A percentile compares a stretch with the other conserved stretches of the same genome.
phyloP scores from a whole-genome alignment of 1,140 invertebrate genomes.

The Trialeurodes vaporariorum region DNA sequence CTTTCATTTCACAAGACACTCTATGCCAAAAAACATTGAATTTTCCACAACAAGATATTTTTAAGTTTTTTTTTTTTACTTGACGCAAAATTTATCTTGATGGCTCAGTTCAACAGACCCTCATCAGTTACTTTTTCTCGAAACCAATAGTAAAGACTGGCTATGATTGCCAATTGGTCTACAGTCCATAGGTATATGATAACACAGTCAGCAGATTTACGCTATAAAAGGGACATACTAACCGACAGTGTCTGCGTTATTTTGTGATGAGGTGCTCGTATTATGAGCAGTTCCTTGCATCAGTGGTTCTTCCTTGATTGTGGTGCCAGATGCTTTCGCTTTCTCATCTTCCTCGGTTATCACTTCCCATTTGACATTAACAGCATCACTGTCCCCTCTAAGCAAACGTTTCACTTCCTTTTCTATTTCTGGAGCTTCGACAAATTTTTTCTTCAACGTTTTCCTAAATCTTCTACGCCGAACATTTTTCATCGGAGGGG shows the following conservation, averaged over 20 bases:
- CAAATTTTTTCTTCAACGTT: conserved; percentile 91
- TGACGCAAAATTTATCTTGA: too few species aligned
- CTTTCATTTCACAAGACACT: too few species aligned
- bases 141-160: too few species aligned
- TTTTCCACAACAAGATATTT: too few species aligned
- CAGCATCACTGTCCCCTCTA: conserved; percentile 49
- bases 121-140: too few species aligned
- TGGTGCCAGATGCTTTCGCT: conserved; percentile 21
- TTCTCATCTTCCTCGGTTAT: conserved; percentile 78
- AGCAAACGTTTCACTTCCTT: conserved; percentile 89
- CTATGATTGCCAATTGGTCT: too few species aligned
- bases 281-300: conserved; percentile 20
- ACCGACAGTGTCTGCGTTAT: conserved; percentile 2
- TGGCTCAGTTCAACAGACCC: too few species aligned
- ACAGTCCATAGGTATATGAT: too few species aligned
- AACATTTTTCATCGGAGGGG: conserved; percentile 90
- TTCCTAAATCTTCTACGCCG: conserved; percentile 85
- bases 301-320: conserved; percentile 25
- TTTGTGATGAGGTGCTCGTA: not conserved
- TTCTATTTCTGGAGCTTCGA: conserved; percentile 94
- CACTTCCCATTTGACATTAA: conserved; percentile 79
- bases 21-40: too few species aligned
- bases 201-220: too few species aligned
- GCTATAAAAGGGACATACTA: not conserved
- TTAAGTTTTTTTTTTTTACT: too few species aligned